Evolutionary conservation across 2,113 vertebrate genomes (phyloP), one percentile per base, ranked within the genome.

Genomic region (Burhinus oedicnemus): DNA sequence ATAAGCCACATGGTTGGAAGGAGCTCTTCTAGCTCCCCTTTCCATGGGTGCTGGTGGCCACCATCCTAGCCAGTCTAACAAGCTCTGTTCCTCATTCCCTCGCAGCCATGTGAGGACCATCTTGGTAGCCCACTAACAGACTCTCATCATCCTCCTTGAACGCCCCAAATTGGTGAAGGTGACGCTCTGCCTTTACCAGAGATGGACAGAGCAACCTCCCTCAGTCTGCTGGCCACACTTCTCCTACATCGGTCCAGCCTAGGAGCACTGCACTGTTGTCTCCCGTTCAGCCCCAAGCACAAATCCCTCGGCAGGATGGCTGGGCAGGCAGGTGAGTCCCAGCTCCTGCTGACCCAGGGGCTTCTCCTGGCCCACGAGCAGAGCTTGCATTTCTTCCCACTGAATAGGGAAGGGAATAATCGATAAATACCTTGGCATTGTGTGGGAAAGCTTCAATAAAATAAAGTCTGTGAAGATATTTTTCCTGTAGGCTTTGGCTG

Each of bases 31-130:
- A 94, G 30, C 18, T n/a, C 21, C 15, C 29, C 22, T 60, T 81
- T 19, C 30, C 38, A 42, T 8, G 15, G 13, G 26, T 49, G 22
- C 27, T 66, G 40, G 40, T 40, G 29, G 30, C 20, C 30, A 78
- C 29, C 54, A 40, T 42, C 32, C 18, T 26, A 47, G 60, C 10
- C 51, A 66, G 51, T 23, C 27, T 71, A 87, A 34, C 9, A 55
- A 78, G 15, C 71, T 55, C 36, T 61, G 27, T 40, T 79, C 27
- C 27, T 18, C 47, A 19, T 17, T 44, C 62, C 47, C 47, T 65
- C 1, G 0, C 23, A 49, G 40, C n/a, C 30, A 34, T 9, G 8
- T 11, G 5, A 57, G 0, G 0, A 69, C 42, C 32, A 52, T 12
- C 34, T 42, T 30, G 11, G 51, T 21, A 64, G 36, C 32, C 18